Evolutionary conservation across 2,113 vertebrate genomes (phyloP).

Genomic region (Sinosuthora webbiana): DNA sequence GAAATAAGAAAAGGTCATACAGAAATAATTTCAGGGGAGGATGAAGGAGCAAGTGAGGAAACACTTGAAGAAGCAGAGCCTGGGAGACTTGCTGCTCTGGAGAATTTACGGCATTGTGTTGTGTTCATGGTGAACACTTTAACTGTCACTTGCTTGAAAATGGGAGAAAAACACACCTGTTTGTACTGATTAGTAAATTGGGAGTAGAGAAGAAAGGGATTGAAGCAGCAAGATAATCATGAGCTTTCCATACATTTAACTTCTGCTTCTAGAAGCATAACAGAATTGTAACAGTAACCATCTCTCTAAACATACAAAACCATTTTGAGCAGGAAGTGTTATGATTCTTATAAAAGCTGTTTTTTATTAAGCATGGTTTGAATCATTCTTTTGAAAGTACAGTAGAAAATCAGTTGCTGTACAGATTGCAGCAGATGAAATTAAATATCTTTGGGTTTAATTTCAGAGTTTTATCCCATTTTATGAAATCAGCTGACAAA

Average conservation of each 20-base stretch:
- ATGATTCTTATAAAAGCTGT: background rate
- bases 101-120: background rate
- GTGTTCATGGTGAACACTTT: background rate
- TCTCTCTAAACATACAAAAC: background rate
- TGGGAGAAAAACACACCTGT: background rate
- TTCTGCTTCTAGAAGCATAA: background rate
- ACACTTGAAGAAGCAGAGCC: background rate
- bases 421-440: background rate
- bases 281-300: background rate
- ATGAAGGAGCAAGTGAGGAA: background rate
- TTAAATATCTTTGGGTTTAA: background rate
- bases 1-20: background rate
- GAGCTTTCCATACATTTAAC: background rate
- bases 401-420: background rate
- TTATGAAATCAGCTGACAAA: background rate
- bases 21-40: background rate
- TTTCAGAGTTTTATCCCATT: background rate
- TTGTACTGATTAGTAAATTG: background rate
- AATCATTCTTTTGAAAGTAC: background rate
- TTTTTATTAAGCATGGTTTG: background rate
- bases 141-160: background rate
- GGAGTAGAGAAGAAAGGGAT: background rate
- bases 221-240: accelerated
- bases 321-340: background rate
- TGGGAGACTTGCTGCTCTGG: background rate